Conservation (phyloP, 2,113 vertebrate species). For the Telmatochromis bifrenatus region DNA sequence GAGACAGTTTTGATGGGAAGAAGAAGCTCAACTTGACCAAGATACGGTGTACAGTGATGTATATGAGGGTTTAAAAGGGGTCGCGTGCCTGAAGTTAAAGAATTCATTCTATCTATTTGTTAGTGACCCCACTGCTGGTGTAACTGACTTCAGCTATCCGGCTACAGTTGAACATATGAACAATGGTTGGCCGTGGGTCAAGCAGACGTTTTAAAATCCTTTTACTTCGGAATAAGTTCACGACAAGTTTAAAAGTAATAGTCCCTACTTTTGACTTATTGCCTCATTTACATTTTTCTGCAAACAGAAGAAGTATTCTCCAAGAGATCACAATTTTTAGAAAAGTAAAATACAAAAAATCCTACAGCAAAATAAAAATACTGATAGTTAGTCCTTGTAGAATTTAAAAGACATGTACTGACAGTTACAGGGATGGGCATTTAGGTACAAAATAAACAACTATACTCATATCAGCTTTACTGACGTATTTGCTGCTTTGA, state of each 20-base stretch:
- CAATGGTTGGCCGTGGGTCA: background rate
- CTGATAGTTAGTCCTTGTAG: background rate
- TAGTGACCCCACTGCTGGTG: background rate
- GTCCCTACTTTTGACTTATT: background rate
- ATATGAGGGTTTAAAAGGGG: background rate
- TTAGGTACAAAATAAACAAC: background rate
- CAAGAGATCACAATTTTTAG: background rate
- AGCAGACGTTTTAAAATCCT: background rate
- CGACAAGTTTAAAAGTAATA: background rate
- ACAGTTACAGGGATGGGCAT: background rate
- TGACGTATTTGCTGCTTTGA: background rate
- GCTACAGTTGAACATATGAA: background rate
- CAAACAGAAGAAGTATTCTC: background rate
- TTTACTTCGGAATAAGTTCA: background rate
- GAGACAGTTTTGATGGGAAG: slow-evolving; percentile 5
- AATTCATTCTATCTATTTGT: background rate
- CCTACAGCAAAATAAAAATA: background rate
- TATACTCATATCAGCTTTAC: background rate
- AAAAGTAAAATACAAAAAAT: background rate
- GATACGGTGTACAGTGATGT: background rate
- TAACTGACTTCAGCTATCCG: background rate
- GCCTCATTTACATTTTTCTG: background rate
- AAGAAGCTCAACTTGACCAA: background rate
- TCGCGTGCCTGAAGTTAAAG: background rate
- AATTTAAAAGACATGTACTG: background rate